Percentiles rank a stretch among this genome's conserved stretches.
Evolutionary conservation across 2,113 vertebrate genomes (phyloP).

Genomic region (Rhinichthys klamathensis): DNA sequence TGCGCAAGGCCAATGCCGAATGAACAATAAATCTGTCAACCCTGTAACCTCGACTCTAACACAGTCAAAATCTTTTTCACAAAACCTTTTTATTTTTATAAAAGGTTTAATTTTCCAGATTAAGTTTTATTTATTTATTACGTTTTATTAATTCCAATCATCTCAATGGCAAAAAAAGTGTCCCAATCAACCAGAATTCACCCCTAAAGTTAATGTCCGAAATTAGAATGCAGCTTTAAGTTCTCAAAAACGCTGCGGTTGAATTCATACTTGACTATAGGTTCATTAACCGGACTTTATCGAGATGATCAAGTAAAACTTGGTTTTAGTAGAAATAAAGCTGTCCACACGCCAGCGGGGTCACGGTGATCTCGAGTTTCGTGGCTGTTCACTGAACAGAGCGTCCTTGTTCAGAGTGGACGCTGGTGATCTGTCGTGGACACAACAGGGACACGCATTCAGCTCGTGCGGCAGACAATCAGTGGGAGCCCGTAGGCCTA

Average conservation of each 20-base stretch:
- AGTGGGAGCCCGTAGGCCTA: conserved; percentile 39
- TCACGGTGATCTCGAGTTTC: conserved; percentile 63
- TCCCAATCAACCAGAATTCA: too few species aligned
- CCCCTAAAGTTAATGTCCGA: neutral
- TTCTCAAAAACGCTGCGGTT: neutral
- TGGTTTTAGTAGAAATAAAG: conserved; percentile 21
- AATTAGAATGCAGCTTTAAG: neutral
- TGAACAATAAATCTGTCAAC: neutral
- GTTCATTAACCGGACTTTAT: neutral
- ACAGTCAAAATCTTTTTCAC: too few species aligned
- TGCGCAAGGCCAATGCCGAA: neutral
- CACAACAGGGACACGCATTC: conserved; percentile 58
- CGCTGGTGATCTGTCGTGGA: conserved; percentile 53
- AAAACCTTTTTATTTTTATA: too few species aligned
- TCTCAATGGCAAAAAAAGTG: too few species aligned
- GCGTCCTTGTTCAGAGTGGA: conserved; percentile 56
- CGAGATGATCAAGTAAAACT: neutral
- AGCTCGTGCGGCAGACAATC: conserved; percentile 53
- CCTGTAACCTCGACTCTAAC: neutral
- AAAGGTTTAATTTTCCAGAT: too few species aligned
- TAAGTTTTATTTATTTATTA: too few species aligned
- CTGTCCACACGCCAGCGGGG: conserved; percentile 49
- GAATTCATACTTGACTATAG: neutral
- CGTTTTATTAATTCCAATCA: too few species aligned
- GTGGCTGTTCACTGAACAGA: conserved; percentile 54